phyloP scores from a whole-genome alignment of 2,113 vertebrate species.

The Saccopteryx bilineata region DNA sequence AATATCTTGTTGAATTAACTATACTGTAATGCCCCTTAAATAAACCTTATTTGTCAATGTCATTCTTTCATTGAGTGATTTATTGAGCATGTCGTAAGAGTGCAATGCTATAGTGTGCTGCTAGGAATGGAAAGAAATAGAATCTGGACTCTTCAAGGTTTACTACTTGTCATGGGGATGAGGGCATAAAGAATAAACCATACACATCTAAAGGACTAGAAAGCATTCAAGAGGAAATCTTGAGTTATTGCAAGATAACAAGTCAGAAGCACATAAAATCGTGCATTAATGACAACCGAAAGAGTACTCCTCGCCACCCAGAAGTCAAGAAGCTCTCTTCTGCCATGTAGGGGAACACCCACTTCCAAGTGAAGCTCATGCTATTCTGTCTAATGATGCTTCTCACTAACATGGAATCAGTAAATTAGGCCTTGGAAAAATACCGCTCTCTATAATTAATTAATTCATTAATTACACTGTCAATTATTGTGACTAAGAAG shows the following conservation, averaged over 20 bases:
- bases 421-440: slow-evolving; percentile 55
- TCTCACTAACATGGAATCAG: neutral
- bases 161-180: neutral
- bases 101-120: neutral
- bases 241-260: neutral
- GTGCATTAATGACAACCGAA: neutral
- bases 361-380: neutral
- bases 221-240: neutral
- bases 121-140: neutral
- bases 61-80: neutral
- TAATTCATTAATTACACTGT: slow-evolving; percentile 66
- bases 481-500: slow-evolving; percentile 37
- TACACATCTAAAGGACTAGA: neutral
- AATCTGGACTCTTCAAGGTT: neutral
- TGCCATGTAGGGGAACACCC: slow-evolving; percentile 38
- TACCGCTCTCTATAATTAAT: slow-evolving; percentile 34
- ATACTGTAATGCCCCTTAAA: neutral
- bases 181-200: neutral
- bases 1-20: neutral
- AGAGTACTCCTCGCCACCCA: neutral
- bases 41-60: neutral
- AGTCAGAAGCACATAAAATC: neutral
- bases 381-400: slow-evolving; percentile 32
- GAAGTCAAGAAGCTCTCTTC: slow-evolving; percentile 6
- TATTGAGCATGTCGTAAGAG: neutral